A percentile compares a stretch with the other conserved stretches of the same genome.
phyloP scores from a whole-genome alignment of 64 coral and sea anemone genomes.

The Pachyseris speciosa region DNA sequence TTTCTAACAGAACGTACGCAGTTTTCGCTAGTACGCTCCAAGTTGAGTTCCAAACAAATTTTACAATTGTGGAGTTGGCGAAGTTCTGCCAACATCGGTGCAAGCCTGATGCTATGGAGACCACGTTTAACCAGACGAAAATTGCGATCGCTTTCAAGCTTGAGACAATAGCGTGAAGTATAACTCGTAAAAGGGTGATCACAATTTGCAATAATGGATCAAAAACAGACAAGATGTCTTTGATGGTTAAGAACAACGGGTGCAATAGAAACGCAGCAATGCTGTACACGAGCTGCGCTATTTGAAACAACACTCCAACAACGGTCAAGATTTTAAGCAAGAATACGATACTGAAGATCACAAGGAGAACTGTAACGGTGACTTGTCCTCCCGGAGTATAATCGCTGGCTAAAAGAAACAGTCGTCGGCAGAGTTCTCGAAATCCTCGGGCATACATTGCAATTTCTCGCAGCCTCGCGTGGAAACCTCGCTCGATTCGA shows the following conservation, averaged over 20 bases:
- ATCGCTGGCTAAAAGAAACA: slow-evolving; percentile 69
- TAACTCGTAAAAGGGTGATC: neutral
- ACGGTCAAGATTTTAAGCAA: slow-evolving; percentile 12
- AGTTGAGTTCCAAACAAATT: neutral
- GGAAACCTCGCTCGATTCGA: neutral
- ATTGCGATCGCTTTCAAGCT: neutral
- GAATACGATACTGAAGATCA: neutral
- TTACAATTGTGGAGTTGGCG: slow-evolving; percentile 1
- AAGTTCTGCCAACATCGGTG: slow-evolving; percentile 26
- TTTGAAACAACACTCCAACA: slow-evolving; percentile 30
- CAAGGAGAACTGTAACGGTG: slow-evolving; percentile 30
- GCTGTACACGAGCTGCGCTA: neutral
- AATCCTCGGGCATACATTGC: slow-evolving; percentile 53
- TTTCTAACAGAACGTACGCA: neutral
- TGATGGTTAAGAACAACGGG: slow-evolving; percentile 33
- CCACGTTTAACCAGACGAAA: slow-evolving; percentile 24
- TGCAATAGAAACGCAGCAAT: slow-evolving; percentile 24
- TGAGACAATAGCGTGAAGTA: neutral
- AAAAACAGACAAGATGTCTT: slow-evolving; percentile 18
- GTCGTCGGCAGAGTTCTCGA: slow-evolving; percentile 54
- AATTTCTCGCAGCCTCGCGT: slow-evolving; percentile 6
- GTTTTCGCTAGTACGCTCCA: neutral
- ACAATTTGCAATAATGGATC: neutral
- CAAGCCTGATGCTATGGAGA: slow-evolving; percentile 29
- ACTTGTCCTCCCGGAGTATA: slow-evolving; percentile 50